Evolutionary conservation across 1,140 invertebrate species (phyloP).

Genomic region (Ceratosolen fusciceps): DNA sequence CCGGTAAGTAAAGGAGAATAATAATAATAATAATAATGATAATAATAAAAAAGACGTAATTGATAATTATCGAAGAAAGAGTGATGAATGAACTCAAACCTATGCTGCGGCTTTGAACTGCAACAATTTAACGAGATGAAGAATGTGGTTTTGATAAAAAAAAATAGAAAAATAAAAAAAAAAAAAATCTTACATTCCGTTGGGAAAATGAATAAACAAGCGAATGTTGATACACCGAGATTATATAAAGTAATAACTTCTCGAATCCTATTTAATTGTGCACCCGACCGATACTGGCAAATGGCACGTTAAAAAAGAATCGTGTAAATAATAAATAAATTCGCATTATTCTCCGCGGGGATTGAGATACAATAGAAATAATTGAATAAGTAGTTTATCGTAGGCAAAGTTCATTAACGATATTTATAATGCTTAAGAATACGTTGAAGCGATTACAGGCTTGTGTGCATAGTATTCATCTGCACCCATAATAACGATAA

Average conservation of each 20-base stretch:
- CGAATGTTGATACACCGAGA: too few species aligned
- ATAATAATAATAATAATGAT: too few species aligned
- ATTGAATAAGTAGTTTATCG: not conserved
- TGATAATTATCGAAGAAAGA: not conserved
- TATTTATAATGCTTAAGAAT: not conserved
- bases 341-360: not conserved
- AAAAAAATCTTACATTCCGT: not conserved
- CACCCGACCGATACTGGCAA: too few species aligned
- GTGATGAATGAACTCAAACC: not conserved
- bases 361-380: not conserved
- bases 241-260: too few species aligned
- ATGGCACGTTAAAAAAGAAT: not conserved
- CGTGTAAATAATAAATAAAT: not conserved
- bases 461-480: not conserved
- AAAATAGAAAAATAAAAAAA: not conserved
- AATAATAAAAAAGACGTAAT: not conserved
- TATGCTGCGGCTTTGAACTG: not conserved
- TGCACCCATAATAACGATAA: not conserved
- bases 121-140: not conserved
- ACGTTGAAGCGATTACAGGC: not conserved
- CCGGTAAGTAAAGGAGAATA: not conserved
- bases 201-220: not conserved
- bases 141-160: not conserved
- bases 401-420: not conserved
- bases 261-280: too few species aligned